These are phyloP conservation scores for Strix aluco DNA, from an alignment of 2,113 vertebrate genomes.

Conservation along the genomic window DNA sequence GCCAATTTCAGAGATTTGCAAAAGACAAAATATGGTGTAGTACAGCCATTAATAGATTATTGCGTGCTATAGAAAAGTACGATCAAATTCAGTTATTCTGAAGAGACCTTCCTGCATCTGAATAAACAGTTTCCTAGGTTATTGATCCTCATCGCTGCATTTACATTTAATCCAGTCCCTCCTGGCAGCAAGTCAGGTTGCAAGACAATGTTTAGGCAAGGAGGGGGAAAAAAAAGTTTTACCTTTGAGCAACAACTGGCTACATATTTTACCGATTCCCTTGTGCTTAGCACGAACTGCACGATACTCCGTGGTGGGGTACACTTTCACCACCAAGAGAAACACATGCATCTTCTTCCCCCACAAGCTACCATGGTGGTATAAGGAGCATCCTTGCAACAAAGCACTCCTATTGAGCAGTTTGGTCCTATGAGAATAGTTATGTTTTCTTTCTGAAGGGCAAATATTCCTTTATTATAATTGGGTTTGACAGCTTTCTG, in stretches of 20 bases:
- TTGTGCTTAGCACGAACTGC: not conserved
- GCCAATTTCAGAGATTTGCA: not conserved
- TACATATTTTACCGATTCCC: not conserved
- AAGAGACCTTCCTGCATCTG: not conserved
- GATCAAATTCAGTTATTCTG: not conserved
- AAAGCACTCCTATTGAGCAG: not conserved
- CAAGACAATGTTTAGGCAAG: not conserved
- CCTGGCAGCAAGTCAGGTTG: not conserved
- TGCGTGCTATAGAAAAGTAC: not conserved
- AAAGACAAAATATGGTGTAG: not conserved
- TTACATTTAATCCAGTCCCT: not conserved
- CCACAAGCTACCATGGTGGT: not conserved
- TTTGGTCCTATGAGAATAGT: not conserved
- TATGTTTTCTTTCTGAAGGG: not conserved
- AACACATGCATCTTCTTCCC: not conserved
- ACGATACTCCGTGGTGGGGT: accelerated
- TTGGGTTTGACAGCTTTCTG: not conserved
- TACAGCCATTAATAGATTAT: not conserved
- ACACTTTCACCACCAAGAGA: not conserved
- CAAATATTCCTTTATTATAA: not conserved
- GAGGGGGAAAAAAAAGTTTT: not conserved
- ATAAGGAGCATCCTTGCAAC: not conserved
- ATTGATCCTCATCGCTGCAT: not conserved
- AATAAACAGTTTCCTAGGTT: not conserved
- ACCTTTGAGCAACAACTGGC: not conserved